phyloP scores from a whole-genome alignment of 2,797 vertebrate genomes.

The Etheostoma perlongum region DNA sequence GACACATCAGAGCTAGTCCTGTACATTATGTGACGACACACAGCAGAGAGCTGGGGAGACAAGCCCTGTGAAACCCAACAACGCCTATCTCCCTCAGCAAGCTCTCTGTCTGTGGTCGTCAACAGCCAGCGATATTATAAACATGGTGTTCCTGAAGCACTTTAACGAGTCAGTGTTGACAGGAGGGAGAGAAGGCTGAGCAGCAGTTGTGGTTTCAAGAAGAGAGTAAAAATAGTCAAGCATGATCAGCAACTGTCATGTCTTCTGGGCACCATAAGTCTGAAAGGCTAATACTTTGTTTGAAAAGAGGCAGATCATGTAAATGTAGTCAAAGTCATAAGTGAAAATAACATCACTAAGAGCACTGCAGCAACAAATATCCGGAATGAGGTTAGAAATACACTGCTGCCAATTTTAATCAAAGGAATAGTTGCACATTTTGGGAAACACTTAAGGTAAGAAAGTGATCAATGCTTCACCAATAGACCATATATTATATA shows the following conservation, averaged over 20 bases:
- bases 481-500: no score
- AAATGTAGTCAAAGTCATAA: not conserved
- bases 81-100: conserved; percentile 38
- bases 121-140: conserved; percentile 33
- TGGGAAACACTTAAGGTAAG: not conserved
- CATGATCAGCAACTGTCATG: conserved; percentile 37
- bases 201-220: conserved; percentile 62
- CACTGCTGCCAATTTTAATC: conserved; percentile 54
- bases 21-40: conserved; percentile 43
- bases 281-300: conserved; percentile 61
- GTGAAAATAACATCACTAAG: conserved; percentile 52
- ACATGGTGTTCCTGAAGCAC: conserved; percentile 58
- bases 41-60: conserved; percentile 29
- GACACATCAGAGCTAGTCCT: conserved; percentile 64
- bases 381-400: conserved; percentile 63
- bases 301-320: conserved; percentile 49
- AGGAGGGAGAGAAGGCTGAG: conserved; percentile 61
- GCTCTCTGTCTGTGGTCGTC: conserved; percentile 39
- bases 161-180: conserved; percentile 48
- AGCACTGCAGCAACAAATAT: conserved; percentile 53
- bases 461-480: not conserved
- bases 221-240: conserved; percentile 50
- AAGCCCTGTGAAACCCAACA: conserved; percentile 30
- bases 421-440: conserved; percentile 24
- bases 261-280: conserved; percentile 52